Evolutionary conservation across 2,888 invertebrate genomes (phyloP).

Genomic region (Drosophila cognata): DNA sequence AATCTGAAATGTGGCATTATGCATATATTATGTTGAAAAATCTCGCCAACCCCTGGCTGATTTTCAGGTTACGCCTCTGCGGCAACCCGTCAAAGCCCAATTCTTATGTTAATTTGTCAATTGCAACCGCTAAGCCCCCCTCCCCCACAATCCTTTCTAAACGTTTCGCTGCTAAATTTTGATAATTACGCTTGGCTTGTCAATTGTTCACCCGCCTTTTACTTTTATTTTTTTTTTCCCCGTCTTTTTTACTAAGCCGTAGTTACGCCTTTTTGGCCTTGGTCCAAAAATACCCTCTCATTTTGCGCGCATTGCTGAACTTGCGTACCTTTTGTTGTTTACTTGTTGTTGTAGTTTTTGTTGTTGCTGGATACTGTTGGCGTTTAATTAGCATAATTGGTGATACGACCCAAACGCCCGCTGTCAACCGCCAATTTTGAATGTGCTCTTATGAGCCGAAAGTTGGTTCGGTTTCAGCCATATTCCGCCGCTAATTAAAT

Average conservation of each 20-base stretch:
- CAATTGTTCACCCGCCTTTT: conserved; percentile 41
- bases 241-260: conserved; percentile 30
- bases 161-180: conserved; percentile 53
- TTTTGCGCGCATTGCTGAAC: conserved; percentile 72
- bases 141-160: not conserved
- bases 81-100: conserved; percentile 20
- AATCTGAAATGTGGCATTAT: not conserved
- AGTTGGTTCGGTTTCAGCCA: conserved; percentile 14
- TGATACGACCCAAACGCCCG: conserved; percentile 40
- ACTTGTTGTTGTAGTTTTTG: conserved; percentile 4
- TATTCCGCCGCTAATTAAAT: conserved; percentile 70
- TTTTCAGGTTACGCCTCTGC: not conserved
- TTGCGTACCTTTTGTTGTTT: conserved; percentile 25
- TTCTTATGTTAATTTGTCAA: conserved; percentile 76
- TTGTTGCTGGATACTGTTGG: conserved; percentile 14
- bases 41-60: not conserved
- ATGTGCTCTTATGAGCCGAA: conserved; percentile 37
- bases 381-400: conserved; percentile 79
- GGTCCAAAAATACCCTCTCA: conserved; percentile 60
- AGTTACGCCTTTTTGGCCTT: conserved; percentile 6
- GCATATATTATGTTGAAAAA: not conserved
- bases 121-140: conserved; percentile 35
- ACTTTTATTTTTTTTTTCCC: conserved; percentile 8
- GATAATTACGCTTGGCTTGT: conserved; percentile 71
- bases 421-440: conserved; percentile 24